Conservation (phyloP, 2,113 vertebrate genomes). For the Jaculus jaculus region DNA sequence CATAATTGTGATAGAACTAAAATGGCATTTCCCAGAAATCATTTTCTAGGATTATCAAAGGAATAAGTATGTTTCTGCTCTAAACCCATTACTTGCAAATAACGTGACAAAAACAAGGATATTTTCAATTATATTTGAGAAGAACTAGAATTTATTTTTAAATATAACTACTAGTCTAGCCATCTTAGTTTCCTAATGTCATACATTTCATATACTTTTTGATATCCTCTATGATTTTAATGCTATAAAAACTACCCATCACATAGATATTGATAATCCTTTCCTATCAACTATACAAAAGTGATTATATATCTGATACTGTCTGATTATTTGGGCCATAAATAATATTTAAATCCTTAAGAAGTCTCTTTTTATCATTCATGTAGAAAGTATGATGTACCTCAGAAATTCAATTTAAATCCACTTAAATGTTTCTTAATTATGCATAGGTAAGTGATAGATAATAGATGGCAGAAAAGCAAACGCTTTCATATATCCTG, state of each 20-base stretch:
- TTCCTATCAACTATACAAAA: conserved; percentile 21
- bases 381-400: neutral
- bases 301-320: neutral
- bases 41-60: conserved; percentile 38
- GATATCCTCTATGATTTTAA: neutral
- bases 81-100: conserved; percentile 32
- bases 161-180: neutral
- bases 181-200: neutral
- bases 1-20: conserved; percentile 43
- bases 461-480: neutral
- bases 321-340: neutral
- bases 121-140: conserved; percentile 43
- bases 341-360: neutral
- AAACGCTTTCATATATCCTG: neutral
- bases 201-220: neutral
- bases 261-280: neutral
- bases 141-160: conserved; percentile 25
- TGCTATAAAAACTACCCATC: neutral
- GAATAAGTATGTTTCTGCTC: neutral
- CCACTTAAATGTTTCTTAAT: neutral
- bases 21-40: conserved; percentile 23
- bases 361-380: neutral
- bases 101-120: neutral
- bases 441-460: neutral
- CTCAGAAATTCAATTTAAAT: neutral